Evolutionary conservation across 2,888 invertebrate species (phyloP).

Genomic region (Eutolmus rufibarbis): DNA sequence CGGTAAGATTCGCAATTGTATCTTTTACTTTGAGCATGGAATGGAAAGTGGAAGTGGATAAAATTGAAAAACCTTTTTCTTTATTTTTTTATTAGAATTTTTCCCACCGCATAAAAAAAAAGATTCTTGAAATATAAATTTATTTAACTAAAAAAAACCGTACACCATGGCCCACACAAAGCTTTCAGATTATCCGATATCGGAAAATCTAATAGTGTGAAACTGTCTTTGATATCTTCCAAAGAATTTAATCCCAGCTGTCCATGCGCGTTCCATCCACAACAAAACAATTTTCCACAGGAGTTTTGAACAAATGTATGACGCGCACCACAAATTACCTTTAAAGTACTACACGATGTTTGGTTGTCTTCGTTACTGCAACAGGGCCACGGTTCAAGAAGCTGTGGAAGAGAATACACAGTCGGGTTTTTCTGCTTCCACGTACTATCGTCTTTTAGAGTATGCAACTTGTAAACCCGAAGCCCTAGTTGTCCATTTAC

Average conservation of each 20-base stretch:
- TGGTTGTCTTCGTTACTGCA: constrained; percentile 56
- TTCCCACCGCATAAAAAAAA: not conserved
- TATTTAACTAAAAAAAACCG: constrained; percentile 51
- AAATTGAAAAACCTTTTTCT: too few relatives aligned
- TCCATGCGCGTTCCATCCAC: constrained; percentile 84
- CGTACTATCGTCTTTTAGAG: constrained; percentile 14
- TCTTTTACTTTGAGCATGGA: too few relatives aligned
- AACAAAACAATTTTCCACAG: constrained; percentile 73
- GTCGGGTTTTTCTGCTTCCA: constrained; percentile 53
- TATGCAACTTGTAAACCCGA: constrained; percentile 57
- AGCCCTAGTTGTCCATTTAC: constrained; percentile 85
- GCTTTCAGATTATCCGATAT: constrained; percentile 52
- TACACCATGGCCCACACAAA: constrained; percentile 65
- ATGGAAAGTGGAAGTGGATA: too few relatives aligned
- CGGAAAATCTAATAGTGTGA: constrained; percentile 54
- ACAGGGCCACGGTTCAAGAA: constrained; percentile 55
- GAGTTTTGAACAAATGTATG: constrained; percentile 77
- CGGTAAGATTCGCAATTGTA: too few relatives aligned
- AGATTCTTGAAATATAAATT: not conserved
- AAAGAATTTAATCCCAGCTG: constrained; percentile 69
- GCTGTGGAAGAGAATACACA: constrained; percentile 58
- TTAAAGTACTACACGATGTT: constrained; percentile 57
- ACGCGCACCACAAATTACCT: constrained; percentile 76
- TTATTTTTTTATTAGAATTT: not conserved
- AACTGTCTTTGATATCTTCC: constrained; percentile 54